Percentiles rank a stretch among this genome's conserved stretches.
Conservation (phyloP, 1,140 invertebrate species). For the Diachasmimorpha longicaudata region DNA sequence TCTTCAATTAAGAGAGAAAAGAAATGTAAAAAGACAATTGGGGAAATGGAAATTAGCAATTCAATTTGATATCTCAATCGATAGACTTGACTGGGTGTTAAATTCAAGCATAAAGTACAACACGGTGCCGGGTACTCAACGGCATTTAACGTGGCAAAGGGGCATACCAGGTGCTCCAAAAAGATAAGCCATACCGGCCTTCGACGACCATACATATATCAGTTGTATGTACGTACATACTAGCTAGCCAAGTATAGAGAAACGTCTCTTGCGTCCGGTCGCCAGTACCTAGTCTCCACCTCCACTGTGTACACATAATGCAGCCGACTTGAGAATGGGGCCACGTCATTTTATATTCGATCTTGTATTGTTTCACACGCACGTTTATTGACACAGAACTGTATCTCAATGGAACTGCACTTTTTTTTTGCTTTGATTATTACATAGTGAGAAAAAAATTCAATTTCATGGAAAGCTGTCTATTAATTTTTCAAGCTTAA, state of each 20-base stretch:
- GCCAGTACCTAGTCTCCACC: not conserved
- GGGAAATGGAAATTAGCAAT: not conserved
- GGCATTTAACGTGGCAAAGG: not conserved
- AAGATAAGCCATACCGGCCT: slow-evolving; percentile 40
- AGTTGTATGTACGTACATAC: not conserved
- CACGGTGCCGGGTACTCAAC: not conserved
- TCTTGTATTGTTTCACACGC: slow-evolving; percentile 25
- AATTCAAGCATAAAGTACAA: not conserved
- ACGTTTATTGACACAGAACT: slow-evolving; percentile 13
- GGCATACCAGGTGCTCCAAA: slow-evolving; percentile 38
- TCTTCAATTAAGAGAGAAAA: not conserved
- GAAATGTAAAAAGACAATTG: not conserved
- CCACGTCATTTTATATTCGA: slow-evolving; percentile 23
- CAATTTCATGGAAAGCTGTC: no score
- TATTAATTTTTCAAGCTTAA: no score
- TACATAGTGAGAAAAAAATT: not conserved
- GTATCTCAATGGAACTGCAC: not conserved
- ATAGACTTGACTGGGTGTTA: not conserved
- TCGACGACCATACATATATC: not conserved
- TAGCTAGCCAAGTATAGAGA: not conserved
- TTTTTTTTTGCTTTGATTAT: not conserved
- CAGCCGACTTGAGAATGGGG: slow-evolving; percentile 13
- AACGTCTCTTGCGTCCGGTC: slow-evolving; percentile 23
- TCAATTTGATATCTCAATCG: not conserved
- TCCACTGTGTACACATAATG: not conserved